Conservation (phyloP, 2,888 invertebrate species). For the Mesorhabditis spiculigera region DNA sequence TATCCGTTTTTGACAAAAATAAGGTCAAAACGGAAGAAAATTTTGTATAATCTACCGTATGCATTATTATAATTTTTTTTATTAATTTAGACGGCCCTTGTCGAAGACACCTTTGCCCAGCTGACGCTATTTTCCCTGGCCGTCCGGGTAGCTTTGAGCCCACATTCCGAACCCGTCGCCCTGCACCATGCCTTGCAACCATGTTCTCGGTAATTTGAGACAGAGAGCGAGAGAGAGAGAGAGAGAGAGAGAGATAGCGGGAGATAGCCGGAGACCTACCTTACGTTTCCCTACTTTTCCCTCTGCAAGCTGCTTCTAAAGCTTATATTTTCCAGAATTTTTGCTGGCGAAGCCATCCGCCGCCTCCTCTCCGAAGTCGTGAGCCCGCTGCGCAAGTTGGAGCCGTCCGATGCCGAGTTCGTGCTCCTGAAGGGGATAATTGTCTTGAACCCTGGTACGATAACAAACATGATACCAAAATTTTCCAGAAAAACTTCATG, state of each 20-base stretch:
- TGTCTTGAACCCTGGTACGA: constrained; percentile 28
- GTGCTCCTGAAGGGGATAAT: constrained; percentile 28
- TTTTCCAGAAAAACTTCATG: background rate
- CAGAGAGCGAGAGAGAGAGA: background rate
- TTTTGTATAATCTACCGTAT: too few species aligned
- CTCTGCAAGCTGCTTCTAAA: background rate
- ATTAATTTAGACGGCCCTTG: constrained; percentile 11
- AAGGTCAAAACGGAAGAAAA: too few species aligned
- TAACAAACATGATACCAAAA: background rate
- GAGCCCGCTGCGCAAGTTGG: constrained; percentile 19
- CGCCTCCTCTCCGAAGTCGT: constrained; percentile 22
- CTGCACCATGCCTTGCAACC: background rate
- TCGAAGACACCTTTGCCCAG: constrained; percentile 13
- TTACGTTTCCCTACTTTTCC: too few species aligned
- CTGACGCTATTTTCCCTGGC: constrained; percentile 13
- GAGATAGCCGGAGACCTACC: too few species aligned
- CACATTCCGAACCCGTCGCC: background rate
- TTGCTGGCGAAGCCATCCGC: constrained; percentile 14
- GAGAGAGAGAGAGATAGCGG: too few species aligned
- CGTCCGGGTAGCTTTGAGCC: constrained; percentile 10
- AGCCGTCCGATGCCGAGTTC: constrained; percentile 18
- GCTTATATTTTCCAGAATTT: background rate
- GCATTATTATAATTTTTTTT: too few species aligned
- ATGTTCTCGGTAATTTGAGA: background rate
- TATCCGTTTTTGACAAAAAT: too few species aligned